phyloP scores from a whole-genome alignment of 2,113 vertebrate genomes.

The Cervus canadensis region DNA sequence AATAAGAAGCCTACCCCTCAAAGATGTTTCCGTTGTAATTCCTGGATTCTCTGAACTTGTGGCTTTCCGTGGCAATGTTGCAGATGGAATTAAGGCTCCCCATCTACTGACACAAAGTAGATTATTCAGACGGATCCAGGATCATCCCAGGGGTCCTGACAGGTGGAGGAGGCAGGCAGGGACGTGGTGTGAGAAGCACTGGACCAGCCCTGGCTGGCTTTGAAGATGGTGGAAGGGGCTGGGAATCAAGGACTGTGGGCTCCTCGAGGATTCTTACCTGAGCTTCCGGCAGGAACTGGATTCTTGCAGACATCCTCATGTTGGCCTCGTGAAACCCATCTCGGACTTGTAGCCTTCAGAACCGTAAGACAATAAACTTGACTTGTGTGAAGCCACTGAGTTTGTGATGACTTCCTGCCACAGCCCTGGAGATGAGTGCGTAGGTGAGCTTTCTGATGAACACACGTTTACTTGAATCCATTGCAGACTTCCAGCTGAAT shows the following conservation, averaged over 20 bases:
- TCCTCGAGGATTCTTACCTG: not conserved
- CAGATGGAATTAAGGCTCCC: not conserved
- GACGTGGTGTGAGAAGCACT: accelerated
- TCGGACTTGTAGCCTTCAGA: not conserved
- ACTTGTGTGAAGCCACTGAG: not conserved
- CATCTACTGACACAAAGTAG: not conserved
- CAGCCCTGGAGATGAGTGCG: not conserved
- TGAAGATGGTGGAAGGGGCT: not conserved
- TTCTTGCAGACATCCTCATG: accelerated
- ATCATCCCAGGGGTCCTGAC: accelerated
- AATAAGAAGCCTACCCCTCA: no score
- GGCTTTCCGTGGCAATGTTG: accelerated
- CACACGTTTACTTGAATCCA: accelerated
- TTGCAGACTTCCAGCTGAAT: not conserved
- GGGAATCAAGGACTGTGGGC: no score
- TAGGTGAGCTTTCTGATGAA: not conserved
- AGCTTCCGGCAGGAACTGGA: not conserved
- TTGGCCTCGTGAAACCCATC: accelerated
- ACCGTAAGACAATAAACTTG: accelerated
- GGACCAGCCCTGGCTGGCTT: not conserved
- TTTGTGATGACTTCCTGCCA: not conserved
- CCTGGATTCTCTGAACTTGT: not conserved
- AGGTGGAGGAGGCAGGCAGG: not conserved
- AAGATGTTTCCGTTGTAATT: accelerated
- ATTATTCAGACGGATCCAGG: accelerated